Conservation (phyloP, 2,113 vertebrate genomes). For the Neopipo cinnamomea region DNA sequence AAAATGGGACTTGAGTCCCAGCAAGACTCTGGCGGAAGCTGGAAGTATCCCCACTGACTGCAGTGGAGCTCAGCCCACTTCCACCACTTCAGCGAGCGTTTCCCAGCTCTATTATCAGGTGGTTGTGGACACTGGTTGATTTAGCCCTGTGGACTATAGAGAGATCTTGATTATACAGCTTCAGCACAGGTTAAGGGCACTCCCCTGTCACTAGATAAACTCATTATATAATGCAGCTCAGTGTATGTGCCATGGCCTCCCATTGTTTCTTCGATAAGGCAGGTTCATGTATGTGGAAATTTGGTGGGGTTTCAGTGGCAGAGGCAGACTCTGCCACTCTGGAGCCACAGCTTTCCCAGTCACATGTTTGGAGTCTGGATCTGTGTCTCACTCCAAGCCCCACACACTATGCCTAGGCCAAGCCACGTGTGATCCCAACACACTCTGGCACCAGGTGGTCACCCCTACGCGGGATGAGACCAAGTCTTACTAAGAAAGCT, state of each 20-base stretch:
- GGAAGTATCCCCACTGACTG: not conserved
- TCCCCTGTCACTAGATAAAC: not conserved
- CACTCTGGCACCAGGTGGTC: not conserved
- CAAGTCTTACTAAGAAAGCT: not conserved
- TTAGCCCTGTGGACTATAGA: not conserved
- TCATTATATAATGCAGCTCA: not conserved
- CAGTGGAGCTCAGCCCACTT: not conserved
- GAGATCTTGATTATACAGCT: not conserved
- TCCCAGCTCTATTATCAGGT: accelerated
- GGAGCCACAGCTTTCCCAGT: not conserved
- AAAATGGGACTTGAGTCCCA: not conserved
- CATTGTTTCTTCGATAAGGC: not conserved
- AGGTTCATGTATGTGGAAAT: accelerated
- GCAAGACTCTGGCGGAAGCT: not conserved
- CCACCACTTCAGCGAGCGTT: not conserved
- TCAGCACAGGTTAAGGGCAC: not conserved
- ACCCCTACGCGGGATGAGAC: accelerated
- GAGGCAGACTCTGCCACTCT: not conserved
- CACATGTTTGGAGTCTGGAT: not conserved
- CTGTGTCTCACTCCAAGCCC: not conserved
- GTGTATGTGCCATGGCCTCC: not conserved
- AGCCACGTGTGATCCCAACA: not conserved
- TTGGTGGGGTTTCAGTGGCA: not conserved
- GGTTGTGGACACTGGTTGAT: not conserved
- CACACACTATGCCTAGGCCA: not conserved